Evolutionary conservation across 1,140 invertebrate genomes (phyloP).

Genomic region (Palaemon carinicauda): DNA sequence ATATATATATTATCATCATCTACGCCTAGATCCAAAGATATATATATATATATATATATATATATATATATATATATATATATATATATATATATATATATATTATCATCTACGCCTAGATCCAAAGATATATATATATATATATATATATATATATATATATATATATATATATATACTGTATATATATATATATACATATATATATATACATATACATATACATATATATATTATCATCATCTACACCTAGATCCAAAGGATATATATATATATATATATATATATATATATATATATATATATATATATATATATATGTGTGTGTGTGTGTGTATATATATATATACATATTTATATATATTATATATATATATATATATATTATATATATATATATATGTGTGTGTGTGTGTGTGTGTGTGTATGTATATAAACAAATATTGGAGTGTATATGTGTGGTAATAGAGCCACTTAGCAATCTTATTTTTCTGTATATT

Average conservation of each 20-base stretch:
- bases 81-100: neutral
- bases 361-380: neutral
- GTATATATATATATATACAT: neutral
- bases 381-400: neutral
- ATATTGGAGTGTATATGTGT: too few species aligned
- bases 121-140: neutral
- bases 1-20: neutral
- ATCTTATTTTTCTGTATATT: too few species aligned
- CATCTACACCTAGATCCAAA: too few species aligned
- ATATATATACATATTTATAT: neutral
- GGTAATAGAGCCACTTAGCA: too few species aligned
- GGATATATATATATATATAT: neutral
- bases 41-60: neutral
- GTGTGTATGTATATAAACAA: neutral
- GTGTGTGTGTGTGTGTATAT: neutral
- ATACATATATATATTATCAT: neutral
- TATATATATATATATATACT: neutral
- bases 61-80: neutral
- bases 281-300: neutral
- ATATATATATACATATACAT: neutral
- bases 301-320: neutral
- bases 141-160: neutral
- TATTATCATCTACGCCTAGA: too few species aligned
- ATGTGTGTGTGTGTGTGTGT: neutral
- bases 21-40: neutral